These are phyloP conservation scores for Hemicentrotus pulcherrimus DNA, from an alignment of 35 echinoderm and acorn worm genomes.

Conservation along the genomic window DNA sequence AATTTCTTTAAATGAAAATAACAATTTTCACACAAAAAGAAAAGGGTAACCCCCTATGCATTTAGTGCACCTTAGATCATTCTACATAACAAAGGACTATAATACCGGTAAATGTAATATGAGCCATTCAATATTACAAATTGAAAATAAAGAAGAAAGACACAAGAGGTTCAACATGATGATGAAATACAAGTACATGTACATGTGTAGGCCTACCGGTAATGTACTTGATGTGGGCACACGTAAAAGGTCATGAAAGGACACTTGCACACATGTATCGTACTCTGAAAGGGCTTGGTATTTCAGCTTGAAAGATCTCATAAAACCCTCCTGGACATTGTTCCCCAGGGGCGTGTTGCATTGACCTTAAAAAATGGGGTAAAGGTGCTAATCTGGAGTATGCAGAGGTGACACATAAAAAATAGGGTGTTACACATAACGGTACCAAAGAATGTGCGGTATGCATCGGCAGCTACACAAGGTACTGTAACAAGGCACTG, in stretches of 20 bases:
- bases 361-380: background rate
- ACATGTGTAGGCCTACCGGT: background rate
- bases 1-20: no score
- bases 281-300: conserved; percentile 10
- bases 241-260: background rate
- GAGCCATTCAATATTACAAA: no score
- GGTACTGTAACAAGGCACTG: background rate
- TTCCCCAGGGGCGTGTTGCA: conserved; percentile 6
- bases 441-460: background rate
- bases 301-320: background rate
- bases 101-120: no score
- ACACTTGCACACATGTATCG: background rate
- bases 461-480: background rate
- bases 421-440: conserved; percentile 12
- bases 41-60: no score
- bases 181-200: background rate
- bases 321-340: background rate
- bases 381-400: conserved; percentile 17
- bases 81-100: no score
- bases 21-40: no score
- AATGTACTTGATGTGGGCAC: background rate
- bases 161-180: no score
- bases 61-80: no score
- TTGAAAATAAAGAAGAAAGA: no score
- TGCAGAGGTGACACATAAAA: background rate